Evolutionary conservation across 2,888 invertebrate genomes (phyloP).

Genomic region (Rhyacophila evoluta): DNA sequence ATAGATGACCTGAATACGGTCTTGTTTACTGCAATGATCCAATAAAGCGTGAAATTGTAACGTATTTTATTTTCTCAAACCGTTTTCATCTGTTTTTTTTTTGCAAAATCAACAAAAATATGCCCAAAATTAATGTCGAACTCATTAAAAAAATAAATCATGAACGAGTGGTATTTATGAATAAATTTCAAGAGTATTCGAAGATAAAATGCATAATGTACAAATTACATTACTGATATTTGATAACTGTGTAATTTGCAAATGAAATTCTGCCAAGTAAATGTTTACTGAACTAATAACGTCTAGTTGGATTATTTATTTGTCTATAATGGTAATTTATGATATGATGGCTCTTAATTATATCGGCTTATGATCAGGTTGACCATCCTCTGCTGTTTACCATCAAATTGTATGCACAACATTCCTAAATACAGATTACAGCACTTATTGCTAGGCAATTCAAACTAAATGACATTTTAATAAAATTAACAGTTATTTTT

Average conservation of each 20-base stretch:
- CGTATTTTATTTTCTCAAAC: not conserved
- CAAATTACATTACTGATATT: no score
- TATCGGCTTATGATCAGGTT: slow-evolving; percentile 8
- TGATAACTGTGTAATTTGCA: no score
- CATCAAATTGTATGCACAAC: not conserved
- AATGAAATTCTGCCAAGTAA: no score
- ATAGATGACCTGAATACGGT: not conserved
- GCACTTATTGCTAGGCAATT: not conserved
- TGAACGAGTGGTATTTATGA: no score
- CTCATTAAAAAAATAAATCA: no score
- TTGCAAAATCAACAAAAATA: not conserved
- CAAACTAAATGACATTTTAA: not conserved
- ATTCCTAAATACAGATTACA: slow-evolving; percentile 12
- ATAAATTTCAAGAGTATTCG: no score
- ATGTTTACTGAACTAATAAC: no score
- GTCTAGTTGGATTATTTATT: no score
- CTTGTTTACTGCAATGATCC: not conserved
- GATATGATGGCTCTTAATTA: not conserved
- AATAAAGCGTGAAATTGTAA: not conserved
- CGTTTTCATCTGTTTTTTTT: not conserved
- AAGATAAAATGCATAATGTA: no score
- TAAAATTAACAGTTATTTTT: no score
- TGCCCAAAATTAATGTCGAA: no score
- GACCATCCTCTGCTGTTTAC: slow-evolving; percentile 1
- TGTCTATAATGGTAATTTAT: not conserved